Evolutionary conservation across 2,888 invertebrate species (phyloP), one percentile per base, ranked within the genome.

Genomic region (Acanthosepion esculentum): DNA sequence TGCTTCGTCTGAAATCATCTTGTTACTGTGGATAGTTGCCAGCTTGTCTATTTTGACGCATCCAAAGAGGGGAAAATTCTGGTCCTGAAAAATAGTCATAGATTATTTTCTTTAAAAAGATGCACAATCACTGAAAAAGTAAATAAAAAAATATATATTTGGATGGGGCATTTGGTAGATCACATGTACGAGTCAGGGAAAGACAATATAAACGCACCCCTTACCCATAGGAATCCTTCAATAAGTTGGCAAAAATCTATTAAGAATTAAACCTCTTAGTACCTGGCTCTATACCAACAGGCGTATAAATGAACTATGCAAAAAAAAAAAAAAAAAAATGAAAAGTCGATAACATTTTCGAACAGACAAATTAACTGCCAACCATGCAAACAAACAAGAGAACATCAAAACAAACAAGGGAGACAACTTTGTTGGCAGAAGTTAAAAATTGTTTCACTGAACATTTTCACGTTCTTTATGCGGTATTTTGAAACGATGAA

Each of bases 331-430:
- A 55, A 20, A 26, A 59, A 59, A 59, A 59, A 78, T 12, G 33
- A n/a, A 78, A 10, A 78, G 12, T 78, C 33, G 78, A 33, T 33
- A 23, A 78, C 33, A n/a, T n/a, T n/a, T 78, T n/a, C 78, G n/a
- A 78, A n/a, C 78, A 78, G n/a, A 78, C 78, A 78, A 78, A 78
- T 78, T 15, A 78, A 78, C 78, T 78, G 78, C n/a, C 78, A 78
- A 78, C 15, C n/a, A 78, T 12, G 5, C n/a, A 78, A 78, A 15
- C 78, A 78, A 78, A 33, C 15, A 78, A 78, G 12, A 7, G 10
- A 78, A 8, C 3, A n/a, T 29, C n/a, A 78, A 15, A 78, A 78
- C 78, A 78, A 78, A 78, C 6, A n/a, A n/a, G 33, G n/a, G 15
- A n/a, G n/a, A 78, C n/a, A 78, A n/a, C n/a, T 78, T n/a, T 78